Conservation (phyloP, 1,140 invertebrate genomes). For the Venturia canescens region DNA sequence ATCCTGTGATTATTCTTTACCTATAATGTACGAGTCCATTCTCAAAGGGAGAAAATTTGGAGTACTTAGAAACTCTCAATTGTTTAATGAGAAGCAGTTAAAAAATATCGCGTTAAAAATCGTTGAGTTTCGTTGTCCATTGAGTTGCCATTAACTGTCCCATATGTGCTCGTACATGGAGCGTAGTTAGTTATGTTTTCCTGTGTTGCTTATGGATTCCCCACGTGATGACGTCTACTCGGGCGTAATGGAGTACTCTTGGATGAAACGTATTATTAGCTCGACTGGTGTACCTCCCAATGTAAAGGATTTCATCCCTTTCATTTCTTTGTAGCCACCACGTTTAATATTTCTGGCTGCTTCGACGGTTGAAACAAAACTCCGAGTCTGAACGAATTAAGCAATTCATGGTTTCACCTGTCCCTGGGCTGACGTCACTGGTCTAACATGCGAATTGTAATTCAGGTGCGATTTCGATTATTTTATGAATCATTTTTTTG, state of each 20-base stretch:
- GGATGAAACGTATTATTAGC: slow-evolving; percentile 45
- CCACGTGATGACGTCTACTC: background rate
- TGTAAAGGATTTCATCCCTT: slow-evolving; percentile 27
- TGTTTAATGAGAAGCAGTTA: too few relatives aligned
- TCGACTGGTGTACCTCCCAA: slow-evolving; percentile 37
- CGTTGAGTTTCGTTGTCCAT: too few relatives aligned
- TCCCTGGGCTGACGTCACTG: background rate
- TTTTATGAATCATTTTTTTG: too few relatives aligned
- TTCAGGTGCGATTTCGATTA: background rate
- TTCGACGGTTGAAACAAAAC: background rate
- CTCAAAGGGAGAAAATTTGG: too few relatives aligned
- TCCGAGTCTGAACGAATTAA: background rate
- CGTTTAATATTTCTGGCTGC: background rate
- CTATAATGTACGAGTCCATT: too few relatives aligned
- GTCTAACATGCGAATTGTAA: background rate
- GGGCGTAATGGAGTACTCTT: slow-evolving; percentile 43
- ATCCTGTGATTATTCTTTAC: too few relatives aligned
- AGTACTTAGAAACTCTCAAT: too few relatives aligned
- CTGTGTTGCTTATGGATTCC: background rate
- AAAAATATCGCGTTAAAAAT: too few relatives aligned
- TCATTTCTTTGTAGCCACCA: slow-evolving; percentile 1
- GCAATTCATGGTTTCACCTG: background rate
- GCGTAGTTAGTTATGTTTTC: too few relatives aligned
- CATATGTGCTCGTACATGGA: background rate
- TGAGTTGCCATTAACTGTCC: background rate